Evolutionary conservation across 2,888 invertebrate genomes (phyloP).

Genomic region (Brachypalpus laphriformis): DNA sequence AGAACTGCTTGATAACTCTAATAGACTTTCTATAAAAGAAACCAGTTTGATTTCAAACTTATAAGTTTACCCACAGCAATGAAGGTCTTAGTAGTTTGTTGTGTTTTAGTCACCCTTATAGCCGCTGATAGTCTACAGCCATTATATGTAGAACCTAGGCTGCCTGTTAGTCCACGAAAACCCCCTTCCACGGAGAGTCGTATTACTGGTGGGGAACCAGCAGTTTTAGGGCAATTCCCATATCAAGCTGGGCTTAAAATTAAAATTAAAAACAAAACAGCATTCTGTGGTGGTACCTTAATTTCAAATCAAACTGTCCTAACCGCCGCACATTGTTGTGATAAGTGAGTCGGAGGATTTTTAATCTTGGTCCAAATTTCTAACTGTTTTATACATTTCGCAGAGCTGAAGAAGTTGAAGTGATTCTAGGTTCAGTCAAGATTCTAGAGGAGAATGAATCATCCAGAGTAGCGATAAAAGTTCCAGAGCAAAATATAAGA

Average conservation of each 20-base stretch:
- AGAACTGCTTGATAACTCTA: neutral
- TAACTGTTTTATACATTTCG: neutral
- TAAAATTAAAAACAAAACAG: constrained; percentile 63
- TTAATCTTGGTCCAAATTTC: neutral
- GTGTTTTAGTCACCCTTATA: neutral
- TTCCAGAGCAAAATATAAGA: neutral
- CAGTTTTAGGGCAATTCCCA: constrained; percentile 77
- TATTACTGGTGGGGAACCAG: constrained; percentile 77
- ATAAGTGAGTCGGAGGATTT: neutral
- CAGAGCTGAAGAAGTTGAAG: neutral
- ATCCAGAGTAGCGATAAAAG: neutral
- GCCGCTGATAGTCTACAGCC: neutral
- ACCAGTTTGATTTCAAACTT: neutral
- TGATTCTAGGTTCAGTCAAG: neutral
- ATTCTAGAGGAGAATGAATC: neutral
- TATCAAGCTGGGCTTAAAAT: constrained; percentile 79
- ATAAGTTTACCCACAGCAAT: neutral
- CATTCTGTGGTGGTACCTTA: constrained; percentile 80
- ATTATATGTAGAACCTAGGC: neutral
- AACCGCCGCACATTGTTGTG: constrained; percentile 80
- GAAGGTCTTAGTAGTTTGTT: neutral
- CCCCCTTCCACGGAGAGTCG: constrained; percentile 70
- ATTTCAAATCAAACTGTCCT: constrained; percentile 78
- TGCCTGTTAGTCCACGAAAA: neutral
- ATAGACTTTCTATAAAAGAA: neutral